Conservation (phyloP, 1,140 invertebrate genomes). For the Manduca sexta region DNA sequence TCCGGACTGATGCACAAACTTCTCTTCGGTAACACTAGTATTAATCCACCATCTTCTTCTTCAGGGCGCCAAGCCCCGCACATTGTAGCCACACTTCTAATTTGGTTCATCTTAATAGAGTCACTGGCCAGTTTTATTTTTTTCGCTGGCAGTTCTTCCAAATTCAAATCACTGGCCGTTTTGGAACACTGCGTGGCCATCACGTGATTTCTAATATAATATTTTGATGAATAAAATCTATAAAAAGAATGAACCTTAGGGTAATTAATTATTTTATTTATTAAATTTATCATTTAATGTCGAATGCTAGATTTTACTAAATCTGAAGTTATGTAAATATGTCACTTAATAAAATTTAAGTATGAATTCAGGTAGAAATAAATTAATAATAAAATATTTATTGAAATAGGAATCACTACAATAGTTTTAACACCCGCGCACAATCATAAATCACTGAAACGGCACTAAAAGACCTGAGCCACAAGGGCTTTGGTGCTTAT, state of each 20-base stretch:
- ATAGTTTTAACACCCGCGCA: no score
- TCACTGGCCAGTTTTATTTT: slow-evolving; percentile 38
- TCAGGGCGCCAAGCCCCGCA: slow-evolving; percentile 68
- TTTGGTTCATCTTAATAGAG: slow-evolving; percentile 10
- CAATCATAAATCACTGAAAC: no score
- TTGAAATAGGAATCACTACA: no score
- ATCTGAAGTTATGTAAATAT: not conserved
- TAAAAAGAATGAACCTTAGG: not conserved
- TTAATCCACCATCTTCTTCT: slow-evolving; percentile 63
- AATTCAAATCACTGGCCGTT: slow-evolving; percentile 30
- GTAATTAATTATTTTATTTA: slow-evolving; percentile 12
- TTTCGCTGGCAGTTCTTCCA: slow-evolving; percentile 40
- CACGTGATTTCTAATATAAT: slow-evolving; percentile 16
- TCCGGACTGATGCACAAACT: slow-evolving; percentile 55
- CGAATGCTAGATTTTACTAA: not conserved
- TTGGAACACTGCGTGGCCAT: slow-evolving; percentile 30
- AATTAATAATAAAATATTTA: no score
- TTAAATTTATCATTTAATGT: slow-evolving; percentile 11
- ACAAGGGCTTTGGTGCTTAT: no score
- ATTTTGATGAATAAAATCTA: not conserved
- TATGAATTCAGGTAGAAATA: no score
- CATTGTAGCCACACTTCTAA: slow-evolving; percentile 66
- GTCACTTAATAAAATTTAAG: no score
- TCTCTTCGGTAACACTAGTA: slow-evolving; percentile 57
- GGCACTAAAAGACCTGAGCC: no score